Evolutionary conservation across 1,140 invertebrate species (phyloP), one percentile per base, ranked within the genome.

Genomic region (Antheraea mylitta): DNA sequence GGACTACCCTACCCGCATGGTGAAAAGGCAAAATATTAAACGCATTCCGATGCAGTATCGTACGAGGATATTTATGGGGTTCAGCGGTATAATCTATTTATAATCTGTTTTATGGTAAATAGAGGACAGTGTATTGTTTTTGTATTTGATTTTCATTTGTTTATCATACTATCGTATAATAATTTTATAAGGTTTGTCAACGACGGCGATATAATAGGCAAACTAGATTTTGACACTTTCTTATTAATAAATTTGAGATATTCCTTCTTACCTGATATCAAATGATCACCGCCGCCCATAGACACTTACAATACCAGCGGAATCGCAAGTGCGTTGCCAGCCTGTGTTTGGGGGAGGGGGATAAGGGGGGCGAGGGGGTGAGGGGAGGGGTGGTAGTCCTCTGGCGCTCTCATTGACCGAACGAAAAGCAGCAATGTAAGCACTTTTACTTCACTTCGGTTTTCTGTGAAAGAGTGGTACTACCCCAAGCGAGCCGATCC

Each of bases 11-110:
- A 74, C 75, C 69, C 67, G 74, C 73, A 73, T 67, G n/a, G 71
- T 69, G 77, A 78, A 85, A 78, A 77, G 74, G 75, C 74, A 76
- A 84, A 85, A 83, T 83, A 81, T 85, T 82, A 82, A 83, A 79
- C 73, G 77, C 78, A 79, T 82, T 81, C 75, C 76, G 58, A 69
- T 69, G 72, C 70, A 71, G 71, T 78, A 76, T 75, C 77, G 79
- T 77, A 74, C 75, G 78, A 68, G 77, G 75, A 75, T 79, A 84
- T 84, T 86, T 86, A 84, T 86, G 79, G 80, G 74, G 75, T 79
- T 78, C 78, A 72, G 69, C 62, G 75, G 71, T 65, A 76, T 79
- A 79, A 82, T 83, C 79, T 79, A 67, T 72, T 64, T 76, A 80
- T 61, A 67, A 67, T 67, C 66, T 67, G 38, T 38, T 19, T 18